Base-by-base conservation (phyloP, 2,113 vertebrate species). In the Corythornis vintsioides region DNA sequence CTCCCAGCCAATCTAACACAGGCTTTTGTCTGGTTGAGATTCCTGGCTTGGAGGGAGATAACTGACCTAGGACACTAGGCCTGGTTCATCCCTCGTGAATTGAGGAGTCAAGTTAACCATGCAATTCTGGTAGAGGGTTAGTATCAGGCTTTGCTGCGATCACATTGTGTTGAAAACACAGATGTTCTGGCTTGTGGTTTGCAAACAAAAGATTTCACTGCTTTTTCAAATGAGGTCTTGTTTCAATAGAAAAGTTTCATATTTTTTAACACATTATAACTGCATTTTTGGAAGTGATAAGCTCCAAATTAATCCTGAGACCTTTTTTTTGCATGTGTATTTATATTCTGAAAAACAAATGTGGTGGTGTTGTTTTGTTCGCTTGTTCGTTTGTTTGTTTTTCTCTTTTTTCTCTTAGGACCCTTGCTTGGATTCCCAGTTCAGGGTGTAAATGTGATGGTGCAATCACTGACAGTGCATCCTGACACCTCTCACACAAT, bases 371-470 rank as follows among this genome's bases (percentile, higher is more conserved):
- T 33, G 14, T 22, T 6, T 29, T 29, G 38, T 12, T 11, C 7
- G 5, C 40, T 1, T 4, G 6, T 6, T 29, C 26, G 35, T 12
- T 11, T 10, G 7, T 45, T 1, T 4, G 5, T 31, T 13, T n/a
- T 40, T 24, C 13, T 20, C 7, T 59, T 80, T 21, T 69, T 42
- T 43, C 33, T 2, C 74, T 20, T 75, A 99, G 99, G 99, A 83
- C 99, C 99, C 16, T 76, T 99, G 92, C 97, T 99, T 52, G 99
- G 98, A 71, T 99, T 97, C 63, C 99, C 99, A 59, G 38, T 99
- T 93, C 98, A 98, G 86, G 98, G 98, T 55, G 96, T 99, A 45
- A 96, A 93, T 26, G 97, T 99, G 18, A 97, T 92, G 33, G 97
- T 99, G 78, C 97, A 96, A 43, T 96, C 97, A 8, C 88, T 99